Base-by-base conservation (phyloP, 37 sponge, comb jelly and placozoan species). In the Bolinopsis microptera region DNA sequence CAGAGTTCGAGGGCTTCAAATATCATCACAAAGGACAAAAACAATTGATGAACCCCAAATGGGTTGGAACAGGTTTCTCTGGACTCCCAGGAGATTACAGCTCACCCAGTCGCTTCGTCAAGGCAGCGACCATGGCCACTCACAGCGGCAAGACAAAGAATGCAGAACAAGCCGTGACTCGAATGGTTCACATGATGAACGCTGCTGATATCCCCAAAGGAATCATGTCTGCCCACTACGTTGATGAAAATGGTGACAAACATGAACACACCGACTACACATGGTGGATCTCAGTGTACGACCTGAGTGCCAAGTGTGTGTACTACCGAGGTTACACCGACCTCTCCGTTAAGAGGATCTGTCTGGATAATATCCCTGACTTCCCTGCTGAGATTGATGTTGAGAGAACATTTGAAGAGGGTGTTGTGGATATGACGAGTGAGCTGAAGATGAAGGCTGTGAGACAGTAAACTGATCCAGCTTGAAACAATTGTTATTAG, bases 71-170 rank as follows among this genome's bases (percentile, higher is more conserved):
- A 3, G 80, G 80, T 0, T 32, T 77, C 33, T 22, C 36, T 34
- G 80, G 80, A 1, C 28, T 77, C 35, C 80, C 80, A 3, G 80
- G 80, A 32, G 80, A 77, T 18, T 77, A 35, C 80, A 32, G 33
- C 32, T 77, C 80, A 0, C 80, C 80, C 35, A 77, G 80, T 34
- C 34, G 80, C 36, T 77, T 77, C 80, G 18, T 77, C 33, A 77
- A 35, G 37, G 80, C 80, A 33, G 80, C 80, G 9, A 32, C 80
- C 21, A 34, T 32, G 37, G 80, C 33, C 16, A 35, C 80, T 5
- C 18, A 32, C 32, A 77, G 13, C 36, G 1, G 33, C 21, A 27
- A 27, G 1, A 27, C 36, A 35, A 18, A 1, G 18, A 77, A 77
- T 34, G 80, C 36, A 5, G 80, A 77, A 34, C 2, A 77, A 1